A percentile compares a stretch with the other conserved stretches of the same genome.
Evolutionary conservation across 1,140 invertebrate species (phyloP).

Genomic region (Drosophila punjabiensis): DNA sequence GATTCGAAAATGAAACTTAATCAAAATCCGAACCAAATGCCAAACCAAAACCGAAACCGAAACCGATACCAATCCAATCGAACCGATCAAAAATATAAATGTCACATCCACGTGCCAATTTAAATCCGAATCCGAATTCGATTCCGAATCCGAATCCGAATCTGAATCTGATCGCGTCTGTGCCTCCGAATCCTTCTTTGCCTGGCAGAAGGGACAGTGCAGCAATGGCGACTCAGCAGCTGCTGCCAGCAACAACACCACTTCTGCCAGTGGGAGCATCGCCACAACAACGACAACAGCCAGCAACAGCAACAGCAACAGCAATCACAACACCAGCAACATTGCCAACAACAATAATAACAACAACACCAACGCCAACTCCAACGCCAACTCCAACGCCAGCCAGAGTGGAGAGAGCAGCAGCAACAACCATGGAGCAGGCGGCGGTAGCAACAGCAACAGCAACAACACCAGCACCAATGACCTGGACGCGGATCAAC

Average conservation of each 20-base stretch:
- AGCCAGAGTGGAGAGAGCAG: conserved; percentile 10
- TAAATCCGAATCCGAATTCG: conserved; percentile 33
- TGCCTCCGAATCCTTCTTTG: neutral
- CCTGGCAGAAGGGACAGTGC: conserved; percentile 56
- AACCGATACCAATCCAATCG: conserved; percentile 32
- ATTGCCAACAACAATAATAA: conserved; percentile 21
- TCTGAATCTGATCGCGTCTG: conserved; percentile 37
- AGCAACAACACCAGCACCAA: conserved; percentile 46
- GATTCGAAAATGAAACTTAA: conserved; percentile 20
- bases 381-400: neutral
- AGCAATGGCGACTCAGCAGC: conserved; percentile 35
- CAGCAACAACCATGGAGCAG: conserved; percentile 4
- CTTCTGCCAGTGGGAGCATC: conserved; percentile 8
- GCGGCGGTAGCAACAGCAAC: conserved; percentile 12
- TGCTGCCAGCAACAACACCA: conserved; percentile 4
- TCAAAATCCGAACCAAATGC: conserved; percentile 14
- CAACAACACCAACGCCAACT: neutral
- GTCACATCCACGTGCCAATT: neutral
- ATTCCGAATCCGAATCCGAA: neutral
- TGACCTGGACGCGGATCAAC: conserved; percentile 57
- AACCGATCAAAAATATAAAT: conserved; percentile 19
- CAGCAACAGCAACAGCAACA: conserved; percentile 1
- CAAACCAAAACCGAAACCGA: conserved; percentile 17
- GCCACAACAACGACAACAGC: conserved; percentile 1
- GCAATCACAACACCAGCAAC: conserved; percentile 12